phyloP scores from a whole-genome alignment of 1,140 invertebrate genomes.

The Apis cerana region DNA sequence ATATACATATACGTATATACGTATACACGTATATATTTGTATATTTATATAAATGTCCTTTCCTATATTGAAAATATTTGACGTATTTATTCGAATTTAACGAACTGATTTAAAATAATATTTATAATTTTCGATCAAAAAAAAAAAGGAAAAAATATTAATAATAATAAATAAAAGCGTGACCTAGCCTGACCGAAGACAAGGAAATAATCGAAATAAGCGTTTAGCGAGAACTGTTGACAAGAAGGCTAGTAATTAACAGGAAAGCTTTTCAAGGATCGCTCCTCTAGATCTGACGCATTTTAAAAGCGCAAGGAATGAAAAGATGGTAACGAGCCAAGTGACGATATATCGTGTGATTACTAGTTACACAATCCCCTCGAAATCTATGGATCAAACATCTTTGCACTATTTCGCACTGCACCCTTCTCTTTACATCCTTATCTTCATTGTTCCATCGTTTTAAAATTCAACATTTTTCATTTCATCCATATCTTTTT shows the following conservation, averaged over 20 bases:
- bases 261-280: neutral
- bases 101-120: too few relatives aligned
- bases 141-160: too few relatives aligned
- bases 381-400: constrained; percentile 49
- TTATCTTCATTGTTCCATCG: neutral
- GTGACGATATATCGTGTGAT: constrained; percentile 34
- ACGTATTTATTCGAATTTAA: too few relatives aligned
- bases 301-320: constrained; percentile 33
- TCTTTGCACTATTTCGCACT: constrained; percentile 49
- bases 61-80: too few relatives aligned
- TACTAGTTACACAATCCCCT: constrained; percentile 54
- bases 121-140: too few relatives aligned
- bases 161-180: too few relatives aligned
- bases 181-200: too few relatives aligned
- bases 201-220: neutral
- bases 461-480: neutral
- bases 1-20: too few relatives aligned
- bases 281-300: neutral
- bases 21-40: too few relatives aligned
- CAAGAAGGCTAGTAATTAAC: neutral
- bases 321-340: constrained; percentile 59
- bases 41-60: too few relatives aligned
- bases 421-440: neutral
- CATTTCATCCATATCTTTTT: neutral
- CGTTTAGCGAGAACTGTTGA: neutral